phyloP scores from a whole-genome alignment of 2,113 vertebrate genomes.

The Delphinapterus leucas region DNA sequence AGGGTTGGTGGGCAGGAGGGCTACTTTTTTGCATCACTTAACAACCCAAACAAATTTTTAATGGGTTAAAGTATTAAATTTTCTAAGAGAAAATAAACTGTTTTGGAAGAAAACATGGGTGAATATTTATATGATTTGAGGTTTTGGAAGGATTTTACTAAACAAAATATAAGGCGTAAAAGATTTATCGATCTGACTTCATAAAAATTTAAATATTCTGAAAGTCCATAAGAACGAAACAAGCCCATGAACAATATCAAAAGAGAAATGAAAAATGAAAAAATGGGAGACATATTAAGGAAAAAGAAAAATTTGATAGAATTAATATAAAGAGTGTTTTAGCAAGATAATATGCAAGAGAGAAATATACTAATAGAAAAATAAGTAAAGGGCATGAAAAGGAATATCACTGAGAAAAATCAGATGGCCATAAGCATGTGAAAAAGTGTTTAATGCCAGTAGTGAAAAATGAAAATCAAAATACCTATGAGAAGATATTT shows the following conservation, averaged over 20 bases:
- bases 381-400: background rate
- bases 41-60: background rate
- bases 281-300: background rate
- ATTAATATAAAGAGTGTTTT: background rate
- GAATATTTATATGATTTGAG: background rate
- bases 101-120: background rate
- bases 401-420: background rate
- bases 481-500: background rate
- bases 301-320: background rate
- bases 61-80: background rate
- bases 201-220: background rate
- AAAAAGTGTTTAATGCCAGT: background rate
- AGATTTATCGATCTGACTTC: background rate
- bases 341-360: background rate
- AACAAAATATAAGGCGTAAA: background rate
- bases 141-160: background rate
- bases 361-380: background rate
- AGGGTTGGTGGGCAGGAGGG: background rate
- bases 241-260: background rate
- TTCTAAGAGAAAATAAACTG: background rate
- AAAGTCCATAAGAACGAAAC: background rate
- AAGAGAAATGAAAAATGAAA: background rate
- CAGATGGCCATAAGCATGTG: background rate
- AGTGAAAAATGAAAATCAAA: background rate
- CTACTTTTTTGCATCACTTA: background rate